phyloP scores from a whole-genome alignment of 2,797 vertebrate species.

The Basileuterus tristriatus region DNA sequence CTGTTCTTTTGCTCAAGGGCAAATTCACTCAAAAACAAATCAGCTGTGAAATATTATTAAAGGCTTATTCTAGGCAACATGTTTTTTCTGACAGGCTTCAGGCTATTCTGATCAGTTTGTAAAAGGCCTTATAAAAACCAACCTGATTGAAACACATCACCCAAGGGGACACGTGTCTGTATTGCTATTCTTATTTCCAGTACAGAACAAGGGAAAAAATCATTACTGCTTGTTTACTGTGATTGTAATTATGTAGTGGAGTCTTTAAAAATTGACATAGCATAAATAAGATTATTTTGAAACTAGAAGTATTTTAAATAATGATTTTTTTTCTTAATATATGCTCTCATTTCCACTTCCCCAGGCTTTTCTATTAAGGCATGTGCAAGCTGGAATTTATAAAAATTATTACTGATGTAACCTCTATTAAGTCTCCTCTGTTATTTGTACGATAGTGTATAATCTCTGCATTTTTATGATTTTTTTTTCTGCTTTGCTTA shows the following conservation, averaged over 20 bases:
- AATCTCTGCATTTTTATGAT: neutral
- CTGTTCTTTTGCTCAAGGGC: conserved; percentile 16
- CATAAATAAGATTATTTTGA: neutral
- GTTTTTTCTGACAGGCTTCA: conserved; percentile 21
- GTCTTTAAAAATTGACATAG: conserved; percentile 4
- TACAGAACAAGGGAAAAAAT: neutral
- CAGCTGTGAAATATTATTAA: conserved; percentile 46
- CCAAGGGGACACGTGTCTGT: neutral
- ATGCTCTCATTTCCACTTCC: neutral
- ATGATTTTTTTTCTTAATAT: neutral
- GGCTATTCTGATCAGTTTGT: conserved; percentile 50
- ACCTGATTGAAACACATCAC: conserved; percentile 11
- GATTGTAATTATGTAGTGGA: neutral
- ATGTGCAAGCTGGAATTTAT: neutral
- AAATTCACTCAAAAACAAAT: conserved; percentile 22
- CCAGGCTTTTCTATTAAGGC: neutral
- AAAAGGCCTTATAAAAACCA: conserved; percentile 45
- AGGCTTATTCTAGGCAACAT: neutral
- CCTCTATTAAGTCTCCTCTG: neutral
- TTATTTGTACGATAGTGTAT: neutral
- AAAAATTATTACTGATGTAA: neutral
- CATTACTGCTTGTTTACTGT: neutral
- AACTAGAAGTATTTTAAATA: neutral
- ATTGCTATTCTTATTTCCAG: conserved; percentile 34
- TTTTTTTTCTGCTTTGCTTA: neutral